A percentile compares a stretch with the other conserved stretches of the same genome.
These are phyloP conservation scores for Isichthys henryi DNA, from an alignment of 2,113 vertebrate genomes.

Conservation along the genomic window DNA sequence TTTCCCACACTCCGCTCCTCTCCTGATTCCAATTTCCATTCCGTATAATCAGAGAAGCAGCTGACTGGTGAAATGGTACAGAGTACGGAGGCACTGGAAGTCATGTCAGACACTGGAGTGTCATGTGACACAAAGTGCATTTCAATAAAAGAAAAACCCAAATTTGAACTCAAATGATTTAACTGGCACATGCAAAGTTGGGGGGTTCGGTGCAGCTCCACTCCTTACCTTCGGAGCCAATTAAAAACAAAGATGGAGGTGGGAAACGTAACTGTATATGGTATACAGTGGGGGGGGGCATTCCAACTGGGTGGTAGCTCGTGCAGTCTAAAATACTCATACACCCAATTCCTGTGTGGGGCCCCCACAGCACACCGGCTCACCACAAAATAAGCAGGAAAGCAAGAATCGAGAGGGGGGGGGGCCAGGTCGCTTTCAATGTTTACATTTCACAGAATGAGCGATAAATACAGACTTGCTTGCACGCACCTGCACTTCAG, in stretches of 20 bases:
- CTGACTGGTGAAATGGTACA: not conserved
- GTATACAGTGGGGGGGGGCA: not conserved
- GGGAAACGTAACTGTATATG: not conserved
- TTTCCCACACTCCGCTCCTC: not conserved
- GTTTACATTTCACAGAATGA: slow-evolving; percentile 35
- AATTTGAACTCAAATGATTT: slow-evolving; percentile 26
- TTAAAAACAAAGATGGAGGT: slow-evolving; percentile 29
- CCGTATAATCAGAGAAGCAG: not conserved
- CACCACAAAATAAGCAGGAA: slow-evolving; percentile 36
- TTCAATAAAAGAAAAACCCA: not conserved
- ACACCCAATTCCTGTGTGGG: not conserved
- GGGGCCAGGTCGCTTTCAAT: slow-evolving; percentile 23
- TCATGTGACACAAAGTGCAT: not conserved
- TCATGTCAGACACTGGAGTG: not conserved
- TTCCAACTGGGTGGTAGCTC: not conserved
- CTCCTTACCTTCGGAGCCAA: slow-evolving; percentile 39
- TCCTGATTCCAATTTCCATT: not conserved
- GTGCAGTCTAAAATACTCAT: not conserved
- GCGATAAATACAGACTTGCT: slow-evolving; percentile 29
- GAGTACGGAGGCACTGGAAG: not conserved
- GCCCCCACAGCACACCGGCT: not conserved
- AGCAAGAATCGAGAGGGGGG: slow-evolving; percentile 20
- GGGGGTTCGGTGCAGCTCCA: slow-evolving; percentile 24
- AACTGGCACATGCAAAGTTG: slow-evolving; percentile 40
- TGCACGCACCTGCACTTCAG: slow-evolving; percentile 33